Base-by-base conservation (phyloP, 2,888 invertebrate species). In the Hedychridium roseum region DNA sequence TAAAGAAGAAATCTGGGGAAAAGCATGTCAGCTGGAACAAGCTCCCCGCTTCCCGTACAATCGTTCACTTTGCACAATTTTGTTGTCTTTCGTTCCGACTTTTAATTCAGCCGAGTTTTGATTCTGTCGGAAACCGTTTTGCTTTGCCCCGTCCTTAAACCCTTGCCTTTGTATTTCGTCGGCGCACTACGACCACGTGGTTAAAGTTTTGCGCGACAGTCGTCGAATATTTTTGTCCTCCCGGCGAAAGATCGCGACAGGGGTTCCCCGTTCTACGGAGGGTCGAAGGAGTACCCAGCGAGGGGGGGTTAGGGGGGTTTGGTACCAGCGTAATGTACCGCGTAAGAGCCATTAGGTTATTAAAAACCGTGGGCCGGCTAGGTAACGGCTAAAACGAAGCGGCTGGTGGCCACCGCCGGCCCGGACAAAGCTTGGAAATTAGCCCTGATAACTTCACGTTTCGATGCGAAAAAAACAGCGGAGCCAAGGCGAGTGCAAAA, bases 281-380 rank as follows among this genome's bases (percentile, higher is more conserved):
- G 40, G 35, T 2, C 28, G 12, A 18, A 11, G 9, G 12, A 12
- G 18, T 36, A 37, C 39, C 9, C 23, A 4, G 32, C 11, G 40
- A 20, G 50, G 48, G 54, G 43, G 47, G 35, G 39, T 34, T 27
- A 36, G 46, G 40, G 39, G 35, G 20, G 37, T 31, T 31, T 31
- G 47, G 36, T 38, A 56, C 52, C 54, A 58, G 56, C 56, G 62
- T 70, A 72, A 71, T 66, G 70, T 70, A 60, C 66, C 68, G 66
- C 62, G 60, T 65, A 68, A 69, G 70, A 76, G 71, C 78, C 78
- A 77, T 77, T 78, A 77, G 76, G 75, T 77, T 77, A 78, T 78
- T 78, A 78, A 78, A 78, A 77, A 70, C 68, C 69, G 66, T 60
- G n/a, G n/a, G 61, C 54, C 53, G 47, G 59, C 51, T 63, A 66